A percentile compares a stretch with the other conserved stretches of the same genome.
Evolutionary conservation across 2,888 invertebrate species (phyloP).

Genomic region (Liodrosophila aerea): DNA sequence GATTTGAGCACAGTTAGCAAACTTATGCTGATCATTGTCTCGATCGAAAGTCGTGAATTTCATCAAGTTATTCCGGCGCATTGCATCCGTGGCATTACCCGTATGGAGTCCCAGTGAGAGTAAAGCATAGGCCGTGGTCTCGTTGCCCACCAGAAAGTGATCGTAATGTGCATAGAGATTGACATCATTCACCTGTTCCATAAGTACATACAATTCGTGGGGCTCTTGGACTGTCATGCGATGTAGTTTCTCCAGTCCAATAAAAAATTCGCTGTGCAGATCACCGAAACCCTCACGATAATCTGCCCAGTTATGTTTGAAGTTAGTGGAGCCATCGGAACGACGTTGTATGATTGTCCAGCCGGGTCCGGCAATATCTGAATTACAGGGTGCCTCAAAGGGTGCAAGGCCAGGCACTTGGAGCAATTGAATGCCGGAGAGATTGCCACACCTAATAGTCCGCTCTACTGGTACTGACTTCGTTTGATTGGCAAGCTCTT

Average conservation of each 20-base stretch:
- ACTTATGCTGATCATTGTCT: conserved; percentile 1
- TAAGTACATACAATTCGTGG: conserved; percentile 2
- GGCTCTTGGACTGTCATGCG: conserved; percentile 1
- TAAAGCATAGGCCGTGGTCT: conserved; percentile 1
- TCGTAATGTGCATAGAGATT: conserved; percentile 2
- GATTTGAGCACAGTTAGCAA: conserved; percentile 2
- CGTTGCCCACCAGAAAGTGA: conserved; percentile 9
- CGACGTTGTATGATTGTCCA: conserved; percentile 16
- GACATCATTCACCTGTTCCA: not conserved
- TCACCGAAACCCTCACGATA: conserved; percentile 13
- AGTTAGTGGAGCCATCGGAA: not conserved
- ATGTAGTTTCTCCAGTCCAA: conserved; percentile 16
- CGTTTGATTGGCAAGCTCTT: not conserved
- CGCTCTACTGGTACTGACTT: not conserved
- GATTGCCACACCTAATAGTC: not conserved
- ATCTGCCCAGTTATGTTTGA: not conserved
- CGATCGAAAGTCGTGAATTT: conserved; percentile 16
- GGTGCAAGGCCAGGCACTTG: not conserved
- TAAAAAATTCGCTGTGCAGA: conserved; percentile 3
- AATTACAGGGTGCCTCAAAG: conserved; percentile 2
- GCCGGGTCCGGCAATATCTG: conserved; percentile 1
- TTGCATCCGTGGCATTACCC: conserved; percentile 4
- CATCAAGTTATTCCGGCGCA: conserved; percentile 1
- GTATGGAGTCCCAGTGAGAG: not conserved
- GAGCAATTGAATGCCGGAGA: not conserved